These are phyloP conservation scores for Bathynomus jamesi DNA, from an alignment of 1,140 invertebrate species.

Conservation along the genomic window DNA sequence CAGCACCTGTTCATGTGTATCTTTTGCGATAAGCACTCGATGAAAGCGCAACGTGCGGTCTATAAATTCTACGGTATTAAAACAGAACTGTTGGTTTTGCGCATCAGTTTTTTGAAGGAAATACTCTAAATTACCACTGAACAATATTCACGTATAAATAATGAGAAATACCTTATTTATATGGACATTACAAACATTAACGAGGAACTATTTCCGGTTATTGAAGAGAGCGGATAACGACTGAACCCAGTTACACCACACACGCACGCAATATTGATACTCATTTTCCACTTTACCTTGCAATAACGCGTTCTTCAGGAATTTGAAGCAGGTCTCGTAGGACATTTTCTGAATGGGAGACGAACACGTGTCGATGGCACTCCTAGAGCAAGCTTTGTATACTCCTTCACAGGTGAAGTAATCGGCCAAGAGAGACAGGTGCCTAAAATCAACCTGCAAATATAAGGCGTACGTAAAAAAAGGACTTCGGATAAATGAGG, in stretches of 20 bases:
- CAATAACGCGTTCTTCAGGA: constrained; percentile 73
- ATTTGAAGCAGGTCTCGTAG: constrained; percentile 85
- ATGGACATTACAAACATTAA: neutral
- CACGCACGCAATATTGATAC: neutral
- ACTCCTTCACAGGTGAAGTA: constrained; percentile 95
- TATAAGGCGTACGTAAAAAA: constrained; percentile 80
- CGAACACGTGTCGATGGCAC: constrained; percentile 74
- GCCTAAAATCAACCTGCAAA: constrained; percentile 90
- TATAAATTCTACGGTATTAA: too few relatives aligned
- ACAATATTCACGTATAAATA: neutral
- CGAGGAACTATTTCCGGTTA: too few relatives aligned
- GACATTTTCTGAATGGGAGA: constrained; percentile 97
- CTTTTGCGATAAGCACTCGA: too few relatives aligned
- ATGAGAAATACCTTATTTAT: neutral
- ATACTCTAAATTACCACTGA: neutral
- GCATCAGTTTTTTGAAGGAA: neutral
- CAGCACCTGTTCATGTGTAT: too few relatives aligned
- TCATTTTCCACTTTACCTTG: constrained; percentile 41
- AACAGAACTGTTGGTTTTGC: too few relatives aligned
- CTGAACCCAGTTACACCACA: neutral
- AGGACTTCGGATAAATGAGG: too few relatives aligned
- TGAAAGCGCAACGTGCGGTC: too few relatives aligned
- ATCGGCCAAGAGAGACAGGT: constrained; percentile 87
- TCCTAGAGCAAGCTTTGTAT: constrained; percentile 81
- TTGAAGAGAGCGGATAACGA: too few relatives aligned